phyloP scores from a whole-genome alignment of 1,140 invertebrate species.

The Colletes latitarsis region DNA sequence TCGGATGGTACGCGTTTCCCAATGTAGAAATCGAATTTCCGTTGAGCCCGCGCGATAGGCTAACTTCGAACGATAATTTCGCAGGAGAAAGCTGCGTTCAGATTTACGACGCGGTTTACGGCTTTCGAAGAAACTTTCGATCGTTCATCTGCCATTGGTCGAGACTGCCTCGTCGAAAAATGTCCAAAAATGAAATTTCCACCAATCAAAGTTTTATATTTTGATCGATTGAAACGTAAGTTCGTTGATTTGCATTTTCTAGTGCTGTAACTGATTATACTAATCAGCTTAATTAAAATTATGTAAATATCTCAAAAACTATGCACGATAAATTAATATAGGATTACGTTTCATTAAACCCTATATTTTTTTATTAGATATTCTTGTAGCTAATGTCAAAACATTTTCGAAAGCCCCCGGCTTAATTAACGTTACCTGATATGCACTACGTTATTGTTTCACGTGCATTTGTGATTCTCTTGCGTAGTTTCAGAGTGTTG shows the following conservation, averaged over 20 bases:
- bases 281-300: too few species aligned
- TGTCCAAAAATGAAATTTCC: not conserved
- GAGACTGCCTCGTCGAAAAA: not conserved
- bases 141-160: not conserved
- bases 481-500: too few species aligned
- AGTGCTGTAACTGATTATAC: too few species aligned
- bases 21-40: conserved; percentile 48
- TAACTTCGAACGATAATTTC: conserved; percentile 25
- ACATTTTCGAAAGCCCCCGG: too few species aligned
- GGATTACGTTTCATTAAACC: too few species aligned
- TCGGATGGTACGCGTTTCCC: conserved; percentile 24
- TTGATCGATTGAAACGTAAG: not conserved
- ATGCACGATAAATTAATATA: too few species aligned
- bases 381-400: too few species aligned
- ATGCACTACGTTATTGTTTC: too few species aligned
- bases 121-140: not conserved
- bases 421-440: too few species aligned
- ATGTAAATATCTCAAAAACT: too few species aligned
- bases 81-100: not conserved
- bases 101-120: conserved; percentile 12
- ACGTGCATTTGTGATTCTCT: too few species aligned
- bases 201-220: not conserved
- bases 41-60: conserved; percentile 36
- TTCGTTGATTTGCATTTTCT: not conserved
- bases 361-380: too few species aligned